Percentiles rank a stretch among this genome's conserved stretches.
Evolutionary conservation across 2,113 vertebrate species (phyloP).

Genomic region (Varanus salvator): DNA sequence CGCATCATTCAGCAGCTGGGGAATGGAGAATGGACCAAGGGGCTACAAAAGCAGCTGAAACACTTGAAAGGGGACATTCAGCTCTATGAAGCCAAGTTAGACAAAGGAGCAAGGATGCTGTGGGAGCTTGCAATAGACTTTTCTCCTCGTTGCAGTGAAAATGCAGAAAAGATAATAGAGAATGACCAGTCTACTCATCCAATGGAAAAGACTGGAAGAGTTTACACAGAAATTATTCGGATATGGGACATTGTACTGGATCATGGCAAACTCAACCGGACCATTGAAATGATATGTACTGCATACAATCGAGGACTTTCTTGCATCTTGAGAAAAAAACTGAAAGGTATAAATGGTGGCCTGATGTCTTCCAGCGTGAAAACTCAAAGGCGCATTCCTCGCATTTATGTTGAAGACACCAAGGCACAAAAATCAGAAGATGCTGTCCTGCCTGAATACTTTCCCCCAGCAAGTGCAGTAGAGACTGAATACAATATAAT

Average conservation of each 20-base stretch:
- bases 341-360: constrained; percentile 76
- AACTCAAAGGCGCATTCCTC: constrained; percentile 73
- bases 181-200: constrained; percentile 44
- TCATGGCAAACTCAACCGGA: constrained; percentile 76
- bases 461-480: constrained; percentile 80
- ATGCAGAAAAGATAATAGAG: constrained; percentile 78
- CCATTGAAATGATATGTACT: constrained; percentile 74
- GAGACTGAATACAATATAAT: constrained; percentile 84
- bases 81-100: constrained; percentile 82
- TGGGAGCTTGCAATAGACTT: constrained; percentile 86
- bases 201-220: constrained; percentile 67
- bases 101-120: constrained; percentile 82
- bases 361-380: constrained; percentile 60
- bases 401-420: constrained; percentile 78
- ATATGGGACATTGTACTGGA: constrained; percentile 85
- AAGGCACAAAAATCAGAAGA: constrained; percentile 62
- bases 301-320: constrained; percentile 80
- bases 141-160: constrained; percentile 84
- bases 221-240: constrained; percentile 85
- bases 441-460: constrained; percentile 71
- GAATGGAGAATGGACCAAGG: constrained; percentile 81
- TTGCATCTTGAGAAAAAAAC: constrained; percentile 82
- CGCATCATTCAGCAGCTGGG: constrained; percentile 79
- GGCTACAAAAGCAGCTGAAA: constrained; percentile 79
- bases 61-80: constrained; percentile 79